A percentile compares a stretch with the other conserved stretches of the same genome.
Conservation (phyloP, 2,113 vertebrate genomes). For the Platanista minor region DNA sequence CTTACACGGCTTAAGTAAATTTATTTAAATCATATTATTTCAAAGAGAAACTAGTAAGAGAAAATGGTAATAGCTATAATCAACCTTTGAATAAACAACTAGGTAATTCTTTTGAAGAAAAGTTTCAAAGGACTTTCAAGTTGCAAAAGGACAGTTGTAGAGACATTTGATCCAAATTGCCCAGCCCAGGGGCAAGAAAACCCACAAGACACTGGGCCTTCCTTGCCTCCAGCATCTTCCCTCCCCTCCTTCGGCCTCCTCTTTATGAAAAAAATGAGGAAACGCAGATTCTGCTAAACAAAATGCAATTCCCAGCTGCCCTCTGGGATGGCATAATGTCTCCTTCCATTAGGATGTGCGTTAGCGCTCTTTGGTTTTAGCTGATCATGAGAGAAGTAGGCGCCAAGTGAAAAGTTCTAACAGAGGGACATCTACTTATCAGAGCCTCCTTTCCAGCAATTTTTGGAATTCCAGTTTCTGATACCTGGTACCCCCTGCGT, state of each 20-base stretch:
- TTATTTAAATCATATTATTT: slow-evolving; percentile 38
- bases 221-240: neutral
- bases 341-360: neutral
- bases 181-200: neutral
- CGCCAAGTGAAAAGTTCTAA: neutral
- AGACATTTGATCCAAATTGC: slow-evolving; percentile 5
- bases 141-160: neutral
- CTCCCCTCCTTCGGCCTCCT: neutral
- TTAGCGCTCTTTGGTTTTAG: neutral
- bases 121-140: slow-evolving; percentile 32
- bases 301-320: neutral
- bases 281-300: neutral
- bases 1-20: neutral
- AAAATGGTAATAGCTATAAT: slow-evolving; percentile 32
- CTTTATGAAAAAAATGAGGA: neutral
- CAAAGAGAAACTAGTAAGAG: slow-evolving; percentile 40
- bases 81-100: slow-evolving; percentile 23
- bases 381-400: neutral
- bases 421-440: neutral
- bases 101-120: slow-evolving; percentile 49
- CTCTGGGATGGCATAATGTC: neutral
- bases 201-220: neutral
- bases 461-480: neutral
- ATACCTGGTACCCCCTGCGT: neutral
- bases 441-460: neutral